These are phyloP conservation scores for Drosophila koepferae DNA, from an alignment of 2,888 invertebrate genomes.

Conservation along the genomic window DNA sequence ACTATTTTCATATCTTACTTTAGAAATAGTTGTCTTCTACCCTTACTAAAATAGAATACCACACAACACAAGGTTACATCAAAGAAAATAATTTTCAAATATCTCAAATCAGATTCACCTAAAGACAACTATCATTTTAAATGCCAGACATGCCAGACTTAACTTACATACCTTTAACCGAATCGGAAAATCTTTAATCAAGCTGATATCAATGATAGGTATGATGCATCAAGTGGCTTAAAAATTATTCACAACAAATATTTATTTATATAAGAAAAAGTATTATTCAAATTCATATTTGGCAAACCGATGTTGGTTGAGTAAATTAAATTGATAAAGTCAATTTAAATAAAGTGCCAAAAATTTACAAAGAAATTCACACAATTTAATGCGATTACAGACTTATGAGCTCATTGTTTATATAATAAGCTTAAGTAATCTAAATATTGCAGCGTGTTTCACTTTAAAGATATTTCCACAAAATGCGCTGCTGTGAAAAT, in stretches of 20 bases:
- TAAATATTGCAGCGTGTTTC: not conserved
- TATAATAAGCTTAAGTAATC: not conserved
- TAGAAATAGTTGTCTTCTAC: not conserved
- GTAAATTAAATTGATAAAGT: slow-evolving; percentile 11
- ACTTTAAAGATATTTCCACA: not conserved
- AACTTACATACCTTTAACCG: not conserved
- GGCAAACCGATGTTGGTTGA: not conserved
- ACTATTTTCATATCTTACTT: not conserved
- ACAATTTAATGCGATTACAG: slow-evolving; percentile 1
- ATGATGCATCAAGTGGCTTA: no score
- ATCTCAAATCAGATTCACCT: not conserved
- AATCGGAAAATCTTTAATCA: not conserved
- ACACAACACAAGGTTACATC: not conserved
- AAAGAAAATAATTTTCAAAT: not conserved
- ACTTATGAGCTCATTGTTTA: slow-evolving; percentile 1
- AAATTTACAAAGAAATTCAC: not conserved
- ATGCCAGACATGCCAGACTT: no score
- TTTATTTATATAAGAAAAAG: not conserved
- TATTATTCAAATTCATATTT: not conserved
- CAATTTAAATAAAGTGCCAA: slow-evolving; percentile 2
- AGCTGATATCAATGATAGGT: not conserved
- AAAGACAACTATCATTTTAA: not conserved
- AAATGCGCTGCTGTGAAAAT: slow-evolving; percentile 7
- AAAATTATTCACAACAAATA: not conserved
- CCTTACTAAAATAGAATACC: no score